Percentiles rank a stretch among this genome's conserved stretches.
These are phyloP conservation scores for Gambusia holbrooki DNA, from an alignment of 2,113 vertebrate species.

Conservation along the genomic window DNA sequence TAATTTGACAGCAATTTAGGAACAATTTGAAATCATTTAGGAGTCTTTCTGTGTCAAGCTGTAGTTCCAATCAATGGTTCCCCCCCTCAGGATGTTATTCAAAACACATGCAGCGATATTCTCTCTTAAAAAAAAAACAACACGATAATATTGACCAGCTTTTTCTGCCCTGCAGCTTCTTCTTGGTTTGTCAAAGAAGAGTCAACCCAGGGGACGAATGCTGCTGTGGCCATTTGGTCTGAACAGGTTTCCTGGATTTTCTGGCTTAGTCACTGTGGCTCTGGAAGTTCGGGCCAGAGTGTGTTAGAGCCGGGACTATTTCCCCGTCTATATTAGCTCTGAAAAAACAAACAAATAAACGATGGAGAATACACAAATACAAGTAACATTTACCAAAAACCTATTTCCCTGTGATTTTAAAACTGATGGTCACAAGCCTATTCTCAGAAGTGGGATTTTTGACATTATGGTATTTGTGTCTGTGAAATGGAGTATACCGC, in stretches of 20 bases:
- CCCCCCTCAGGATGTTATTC: conserved; percentile 70
- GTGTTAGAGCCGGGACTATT: not conserved
- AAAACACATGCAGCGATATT: conserved; percentile 76
- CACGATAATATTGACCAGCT: conserved; percentile 77
- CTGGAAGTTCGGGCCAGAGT: not conserved
- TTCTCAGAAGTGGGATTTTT: not conserved
- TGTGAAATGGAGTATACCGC: too few relatives aligned
- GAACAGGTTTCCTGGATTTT: conserved; percentile 48
- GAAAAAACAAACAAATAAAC: not conserved
- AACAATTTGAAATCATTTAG: conserved; percentile 72
- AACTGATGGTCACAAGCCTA: not conserved
- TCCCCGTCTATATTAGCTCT: conserved; percentile 9
- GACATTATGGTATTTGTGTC: too few relatives aligned
- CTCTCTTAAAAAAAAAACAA: conserved; percentile 73
- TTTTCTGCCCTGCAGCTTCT: conserved; percentile 62
- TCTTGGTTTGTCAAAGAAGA: conserved; percentile 72
- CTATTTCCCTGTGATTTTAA: not conserved
- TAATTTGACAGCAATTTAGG: conserved; percentile 75
- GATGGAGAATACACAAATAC: not conserved
- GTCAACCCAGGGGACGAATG: conserved; percentile 52
- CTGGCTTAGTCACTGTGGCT: conserved; percentile 28
- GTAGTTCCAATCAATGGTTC: conserved; percentile 76
- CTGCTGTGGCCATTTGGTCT: conserved; percentile 58
- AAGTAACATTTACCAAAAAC: not conserved
- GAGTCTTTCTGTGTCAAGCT: conserved; percentile 63